phyloP scores from a whole-genome alignment of 2,888 invertebrate genomes.

The Callyntrura sp. region DNA sequence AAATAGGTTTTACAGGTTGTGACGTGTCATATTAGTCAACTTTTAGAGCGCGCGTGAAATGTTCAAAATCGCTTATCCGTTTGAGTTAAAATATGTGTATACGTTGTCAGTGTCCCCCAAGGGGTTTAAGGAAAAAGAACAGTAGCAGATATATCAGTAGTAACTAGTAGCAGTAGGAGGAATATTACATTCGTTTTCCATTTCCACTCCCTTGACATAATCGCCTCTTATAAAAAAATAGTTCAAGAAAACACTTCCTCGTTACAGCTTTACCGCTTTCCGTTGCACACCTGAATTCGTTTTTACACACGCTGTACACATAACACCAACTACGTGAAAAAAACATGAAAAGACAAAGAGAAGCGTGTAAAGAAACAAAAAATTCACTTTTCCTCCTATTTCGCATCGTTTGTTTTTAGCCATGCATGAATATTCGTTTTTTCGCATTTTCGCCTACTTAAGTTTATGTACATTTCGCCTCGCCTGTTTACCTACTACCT shows the following conservation, averaged over 20 bases:
- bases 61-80: no score
- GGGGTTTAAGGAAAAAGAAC: no score
- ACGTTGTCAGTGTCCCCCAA: no score
- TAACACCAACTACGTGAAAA: neutral
- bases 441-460: slow-evolving; percentile 22
- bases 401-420: slow-evolving; percentile 47
- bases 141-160: no score
- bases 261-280: slow-evolving; percentile 1
- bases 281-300: slow-evolving; percentile 9
- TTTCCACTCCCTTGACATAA: neutral
- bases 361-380: slow-evolving; percentile 24
- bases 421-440: slow-evolving; percentile 43
- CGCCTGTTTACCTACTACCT: no score
- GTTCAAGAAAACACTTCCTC: slow-evolving; percentile 16
- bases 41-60: no score
- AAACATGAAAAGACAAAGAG: neutral
- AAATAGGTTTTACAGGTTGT: no score
- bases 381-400: slow-evolving; percentile 36
- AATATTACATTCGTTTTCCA: slow-evolving; percentile 1
- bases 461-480: no score
- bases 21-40: no score
- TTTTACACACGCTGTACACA: no score
- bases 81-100: no score
- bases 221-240: neutral
- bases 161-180: no score